phyloP scores from a whole-genome alignment of 2,797 vertebrate genomes.

The Melanogrammus aeglefinus region DNA sequence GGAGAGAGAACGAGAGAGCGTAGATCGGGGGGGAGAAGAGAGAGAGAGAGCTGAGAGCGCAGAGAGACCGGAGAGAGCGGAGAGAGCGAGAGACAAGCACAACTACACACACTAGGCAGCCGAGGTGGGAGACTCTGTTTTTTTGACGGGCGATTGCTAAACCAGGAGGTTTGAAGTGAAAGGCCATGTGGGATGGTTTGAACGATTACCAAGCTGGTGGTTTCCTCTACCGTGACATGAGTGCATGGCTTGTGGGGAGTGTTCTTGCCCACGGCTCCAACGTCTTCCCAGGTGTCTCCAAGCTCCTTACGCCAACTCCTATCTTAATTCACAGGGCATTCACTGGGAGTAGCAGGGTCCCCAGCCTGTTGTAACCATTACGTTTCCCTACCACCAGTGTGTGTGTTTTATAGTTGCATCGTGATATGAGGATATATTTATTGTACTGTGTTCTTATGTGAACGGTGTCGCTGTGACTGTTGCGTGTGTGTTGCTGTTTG shows the following conservation, averaged over 20 bases:
- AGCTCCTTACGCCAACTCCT: background rate
- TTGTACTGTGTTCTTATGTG: background rate
- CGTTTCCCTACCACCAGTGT: too few relatives aligned
- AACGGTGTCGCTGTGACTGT: background rate
- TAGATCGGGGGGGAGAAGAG: too few relatives aligned
- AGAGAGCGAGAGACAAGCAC: background rate
- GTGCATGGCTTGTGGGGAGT: conserved; percentile 47
- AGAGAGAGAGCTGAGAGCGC: conserved; percentile 40
- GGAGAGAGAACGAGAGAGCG: too few relatives aligned
- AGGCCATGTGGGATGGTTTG: conserved; percentile 34
- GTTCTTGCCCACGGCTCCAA: conserved; percentile 33
- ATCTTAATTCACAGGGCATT: background rate
- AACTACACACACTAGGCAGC: conserved; percentile 35
- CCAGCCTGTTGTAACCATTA: background rate
- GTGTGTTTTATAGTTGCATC: too few relatives aligned
- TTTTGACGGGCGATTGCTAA: conserved; percentile 52
- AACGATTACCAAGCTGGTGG: conserved; percentile 40
- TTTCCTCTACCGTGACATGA: conserved; percentile 37
- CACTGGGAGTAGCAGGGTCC: background rate
- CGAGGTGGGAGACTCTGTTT: conserved; percentile 39
- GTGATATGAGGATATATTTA: background rate
- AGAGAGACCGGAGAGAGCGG: too few relatives aligned
- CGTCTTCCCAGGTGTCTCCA: conserved; percentile 12
- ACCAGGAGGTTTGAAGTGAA: conserved; percentile 46
- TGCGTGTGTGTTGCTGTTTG: background rate